A percentile compares a stretch with the other conserved stretches of the same genome.
Evolutionary conservation across 2,888 invertebrate species (phyloP).

Genomic region (Leptopilina myrica): DNA sequence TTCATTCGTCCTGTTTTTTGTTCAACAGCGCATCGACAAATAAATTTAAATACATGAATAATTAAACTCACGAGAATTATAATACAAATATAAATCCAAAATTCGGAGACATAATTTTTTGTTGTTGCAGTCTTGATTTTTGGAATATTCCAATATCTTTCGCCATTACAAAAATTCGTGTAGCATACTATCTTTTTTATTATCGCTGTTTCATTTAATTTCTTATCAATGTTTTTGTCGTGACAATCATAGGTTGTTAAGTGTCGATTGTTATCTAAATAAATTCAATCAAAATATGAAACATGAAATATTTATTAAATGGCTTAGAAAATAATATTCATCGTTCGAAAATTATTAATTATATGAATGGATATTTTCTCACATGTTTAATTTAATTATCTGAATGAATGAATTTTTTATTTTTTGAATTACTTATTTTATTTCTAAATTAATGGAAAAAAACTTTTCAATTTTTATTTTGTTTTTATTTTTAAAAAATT

Average conservation of each 20-base stretch:
- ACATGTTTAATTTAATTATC: no score
- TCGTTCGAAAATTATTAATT: no score
- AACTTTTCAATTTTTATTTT: no score
- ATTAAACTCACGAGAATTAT: not conserved
- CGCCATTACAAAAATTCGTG: slow-evolving; percentile 27
- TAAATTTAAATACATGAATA: slow-evolving; percentile 4
- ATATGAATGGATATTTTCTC: no score
- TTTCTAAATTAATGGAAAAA: no score
- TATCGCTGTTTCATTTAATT: slow-evolving; percentile 14
- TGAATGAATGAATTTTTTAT: no score
- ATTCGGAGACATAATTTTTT: slow-evolving; percentile 4
- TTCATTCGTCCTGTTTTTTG: not conserved
- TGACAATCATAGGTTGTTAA: slow-evolving; percentile 25
- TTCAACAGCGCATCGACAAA: not conserved
- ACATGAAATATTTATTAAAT: not conserved
- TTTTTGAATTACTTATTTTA: no score
- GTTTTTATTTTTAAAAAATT: no score
- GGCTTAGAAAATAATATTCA: not conserved
- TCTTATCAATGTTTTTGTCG: slow-evolving; percentile 31
- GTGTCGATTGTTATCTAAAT: slow-evolving; percentile 14
- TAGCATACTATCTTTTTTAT: slow-evolving; percentile 12
- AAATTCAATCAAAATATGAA: not conserved
- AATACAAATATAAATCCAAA: slow-evolving; percentile 19
- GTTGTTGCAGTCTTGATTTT: not conserved
- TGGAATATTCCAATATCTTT: slow-evolving; percentile 20